Base-by-base conservation (phyloP, 2,888 invertebrate species). In the Spilarctia lutea region DNA sequence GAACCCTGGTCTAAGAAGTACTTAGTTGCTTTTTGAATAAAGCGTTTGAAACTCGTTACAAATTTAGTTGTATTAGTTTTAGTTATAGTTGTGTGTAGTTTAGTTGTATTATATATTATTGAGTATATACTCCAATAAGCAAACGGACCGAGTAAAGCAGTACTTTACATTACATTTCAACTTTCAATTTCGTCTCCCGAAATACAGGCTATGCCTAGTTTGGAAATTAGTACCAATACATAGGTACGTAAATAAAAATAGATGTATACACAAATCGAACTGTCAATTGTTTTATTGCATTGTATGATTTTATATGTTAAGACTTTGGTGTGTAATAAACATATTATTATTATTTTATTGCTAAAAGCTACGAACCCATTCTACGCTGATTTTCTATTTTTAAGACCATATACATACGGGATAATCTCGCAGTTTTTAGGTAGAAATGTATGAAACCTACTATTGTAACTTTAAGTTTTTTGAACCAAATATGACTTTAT, bases 31-130 rank as follows among this genome's bases (percentile, higher is more conserved):
- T 79, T 82, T 79, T 83, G 75, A 82, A 79, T 83, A 81, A 85
- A 88, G 85, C 86, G 81, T 85, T 88, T 86, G 80, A 84, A 81
- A 77, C 75, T 74, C 69, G 60, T 81, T 79, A 70, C 74, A 72
- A 73, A 75, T 77, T 85, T 83, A 78, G 79, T 79, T 80, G 79
- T 84, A 81, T 79, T 74, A 72, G 75, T 80, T 76, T 63, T 74
- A n/a, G n/a, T n/a, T n/a, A n/a, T n/a, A n/a, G n/a, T n/a, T n/a
- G n/a, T n/a, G n/a, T n/a, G n/a, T n/a, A n/a, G n/a, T 77, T 85
- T 83, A 78, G 79, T 79, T 80, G 79, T 84, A 81, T 79, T 74
- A 72, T n/a, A 74, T 80, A 75, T 63, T 74, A 77, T 69, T 73
- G 68, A 77, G 76, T 83, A 79, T 85, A 71, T 48, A 68, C 65